A percentile compares a stretch with the other conserved stretches of the same genome.
Conservation (phyloP, 2,888 invertebrate genomes). For the Pristionchus arcanus region DNA sequence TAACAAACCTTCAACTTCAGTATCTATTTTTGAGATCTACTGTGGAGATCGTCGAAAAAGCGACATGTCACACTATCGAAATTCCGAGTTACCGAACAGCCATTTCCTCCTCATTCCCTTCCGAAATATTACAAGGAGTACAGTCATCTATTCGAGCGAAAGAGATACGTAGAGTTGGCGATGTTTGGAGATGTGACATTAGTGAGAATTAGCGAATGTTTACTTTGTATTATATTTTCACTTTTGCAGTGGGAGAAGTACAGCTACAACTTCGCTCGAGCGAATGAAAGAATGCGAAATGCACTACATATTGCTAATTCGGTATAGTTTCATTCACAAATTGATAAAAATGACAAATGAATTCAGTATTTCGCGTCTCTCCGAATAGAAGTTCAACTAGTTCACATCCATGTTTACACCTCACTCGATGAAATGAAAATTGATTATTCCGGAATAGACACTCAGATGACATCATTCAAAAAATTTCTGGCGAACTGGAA, state of each 20-base stretch:
- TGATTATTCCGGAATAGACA: neutral
- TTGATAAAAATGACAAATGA: neutral
- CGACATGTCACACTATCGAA: neutral
- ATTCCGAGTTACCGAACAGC: neutral
- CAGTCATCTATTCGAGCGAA: neutral
- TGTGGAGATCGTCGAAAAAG: neutral
- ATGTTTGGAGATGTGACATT: slow-evolving; percentile 11
- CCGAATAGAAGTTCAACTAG: slow-evolving; percentile 8
- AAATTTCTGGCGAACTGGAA: neutral
- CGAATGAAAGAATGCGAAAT: neutral
- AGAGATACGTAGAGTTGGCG: slow-evolving; percentile 9
- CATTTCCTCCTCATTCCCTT: neutral
- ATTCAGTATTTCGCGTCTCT: slow-evolving; percentile 1
- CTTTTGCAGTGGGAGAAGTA: neutral
- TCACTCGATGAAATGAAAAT: neutral
- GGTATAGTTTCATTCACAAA: neutral
- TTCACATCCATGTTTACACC: neutral
- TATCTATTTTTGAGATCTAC: neutral
- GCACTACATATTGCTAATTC: slow-evolving; percentile 19
- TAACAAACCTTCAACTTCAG: neutral
- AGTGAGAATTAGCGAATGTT: neutral
- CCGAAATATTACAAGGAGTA: neutral
- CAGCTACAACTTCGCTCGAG: neutral
- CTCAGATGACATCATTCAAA: neutral
- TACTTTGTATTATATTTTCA: neutral